Conservation (phyloP, 1,140 invertebrate species). For the Pachypeltis micranthus region DNA sequence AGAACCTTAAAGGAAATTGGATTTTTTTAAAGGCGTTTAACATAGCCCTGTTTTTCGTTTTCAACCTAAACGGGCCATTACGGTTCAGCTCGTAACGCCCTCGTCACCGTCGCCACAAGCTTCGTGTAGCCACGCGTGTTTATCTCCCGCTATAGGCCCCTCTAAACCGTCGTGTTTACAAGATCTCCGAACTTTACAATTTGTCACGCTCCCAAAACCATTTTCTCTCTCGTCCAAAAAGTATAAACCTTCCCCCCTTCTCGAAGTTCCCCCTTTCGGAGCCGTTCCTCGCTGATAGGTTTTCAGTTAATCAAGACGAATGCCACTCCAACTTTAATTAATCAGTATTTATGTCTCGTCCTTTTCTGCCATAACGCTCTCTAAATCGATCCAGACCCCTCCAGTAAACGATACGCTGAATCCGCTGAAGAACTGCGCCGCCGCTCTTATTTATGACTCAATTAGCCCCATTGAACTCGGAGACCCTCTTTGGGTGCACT, state of each 20-base stretch:
- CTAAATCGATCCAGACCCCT: too few species aligned
- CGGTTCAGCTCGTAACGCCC: too few species aligned
- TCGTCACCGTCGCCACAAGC: too few species aligned
- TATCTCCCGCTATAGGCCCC: not conserved
- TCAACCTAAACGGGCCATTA: too few species aligned
- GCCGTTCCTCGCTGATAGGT: too few species aligned
- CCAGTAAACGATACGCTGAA: not conserved
- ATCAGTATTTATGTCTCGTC: constrained; percentile 10
- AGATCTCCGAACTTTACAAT: not conserved
- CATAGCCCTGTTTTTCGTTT: too few species aligned
- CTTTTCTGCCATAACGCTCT: not conserved
- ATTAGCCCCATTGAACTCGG: not conserved
- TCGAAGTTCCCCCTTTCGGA: constrained; percentile 1
- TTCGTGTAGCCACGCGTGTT: too few species aligned
- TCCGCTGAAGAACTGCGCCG: constrained; percentile 3
- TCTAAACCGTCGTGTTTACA: not conserved
- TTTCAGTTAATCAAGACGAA: constrained; percentile 9
- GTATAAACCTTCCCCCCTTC: not conserved
- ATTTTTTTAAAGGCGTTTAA: too few species aligned
- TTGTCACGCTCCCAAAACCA: not conserved
- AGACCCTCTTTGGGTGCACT: too few species aligned
- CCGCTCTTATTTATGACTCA: constrained; percentile 10
- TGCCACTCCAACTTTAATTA: not conserved
- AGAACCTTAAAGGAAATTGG: too few species aligned
- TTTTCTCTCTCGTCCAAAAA: not conserved